Percentiles rank a stretch among this genome's conserved stretches.
Evolutionary conservation across 2,888 invertebrate genomes (phyloP).

Genomic region (Acheta domesticus): DNA sequence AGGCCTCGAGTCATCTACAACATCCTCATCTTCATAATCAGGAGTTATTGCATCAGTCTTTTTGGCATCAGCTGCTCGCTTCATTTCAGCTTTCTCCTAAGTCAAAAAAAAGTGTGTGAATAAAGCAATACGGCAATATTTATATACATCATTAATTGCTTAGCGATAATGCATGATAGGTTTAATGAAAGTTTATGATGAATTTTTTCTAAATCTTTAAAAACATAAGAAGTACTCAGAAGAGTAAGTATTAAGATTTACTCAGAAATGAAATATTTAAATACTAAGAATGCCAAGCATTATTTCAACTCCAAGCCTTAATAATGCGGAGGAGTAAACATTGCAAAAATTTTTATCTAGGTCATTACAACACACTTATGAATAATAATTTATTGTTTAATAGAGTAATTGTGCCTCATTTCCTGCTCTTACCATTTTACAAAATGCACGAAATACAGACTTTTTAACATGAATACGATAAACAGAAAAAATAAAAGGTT

Average conservation of each 20-base stretch:
- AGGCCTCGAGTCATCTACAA: slow-evolving; percentile 43
- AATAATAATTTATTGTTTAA: too few relatives aligned
- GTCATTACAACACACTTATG: too few relatives aligned
- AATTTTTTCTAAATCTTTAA: neutral
- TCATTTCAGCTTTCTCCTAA: slow-evolving; percentile 50
- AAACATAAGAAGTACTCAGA: neutral
- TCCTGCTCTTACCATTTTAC: too few relatives aligned
- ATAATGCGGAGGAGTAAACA: too few relatives aligned
- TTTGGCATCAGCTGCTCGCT: slow-evolving; percentile 57
- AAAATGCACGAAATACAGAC: too few relatives aligned
- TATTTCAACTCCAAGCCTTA: too few relatives aligned
- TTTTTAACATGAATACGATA: too few relatives aligned
- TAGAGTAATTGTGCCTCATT: too few relatives aligned
- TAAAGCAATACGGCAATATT: neutral
- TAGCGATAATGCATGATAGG: neutral
- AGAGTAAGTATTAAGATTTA: neutral
- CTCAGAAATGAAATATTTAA: neutral
- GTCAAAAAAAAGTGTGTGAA: neutral
- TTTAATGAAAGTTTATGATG: too few relatives aligned
- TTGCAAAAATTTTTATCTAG: too few relatives aligned
- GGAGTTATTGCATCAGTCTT: slow-evolving; percentile 68
- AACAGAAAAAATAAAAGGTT: too few relatives aligned
- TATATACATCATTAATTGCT: slow-evolving; percentile 38
- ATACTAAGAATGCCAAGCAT: too few relatives aligned
- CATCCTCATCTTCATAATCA: slow-evolving; percentile 55